Base-by-base conservation (phyloP, 2,888 invertebrate genomes). In the Trissolcus japonicus region DNA sequence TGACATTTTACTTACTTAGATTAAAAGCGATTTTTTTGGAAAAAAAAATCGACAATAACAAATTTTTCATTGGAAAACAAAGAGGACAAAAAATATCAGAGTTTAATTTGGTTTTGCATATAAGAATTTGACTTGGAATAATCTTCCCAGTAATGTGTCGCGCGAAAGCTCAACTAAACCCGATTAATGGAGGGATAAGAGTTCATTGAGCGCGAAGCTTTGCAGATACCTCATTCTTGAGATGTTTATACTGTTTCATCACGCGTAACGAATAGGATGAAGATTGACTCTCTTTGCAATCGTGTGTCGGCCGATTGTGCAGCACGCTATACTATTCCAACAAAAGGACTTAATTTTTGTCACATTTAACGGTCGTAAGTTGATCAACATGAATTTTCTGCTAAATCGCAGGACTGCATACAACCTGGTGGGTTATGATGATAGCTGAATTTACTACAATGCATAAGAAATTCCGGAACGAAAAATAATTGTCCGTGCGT, bases 231-330 rank as follows among this genome's bases (percentile, higher is more conserved):
- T 60, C 29, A 61, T 66, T 66, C 73, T 73, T 56, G 59, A 73
- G 76, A 78, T 76, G 76, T 81, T 79, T 74, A 80, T 74, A 80
- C 69, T 68, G 66, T 74, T 76, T 69, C 60, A 78, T 75, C 68
- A 80, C 81, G 83, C 83, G 84, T 85, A 84, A 85, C 85, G 76
- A 82, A 85, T 84, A 81, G 84, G 84, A 85, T 86, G 84, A 84
- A 83, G 85, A 85, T 86, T 86, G 84, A 86, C 79, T 83, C 83
- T 84, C 80, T 82, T 83, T 80, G 77, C 78, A 79, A 78, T 73
- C 75, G 78, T 79, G 80, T 80, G 80, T 78, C 76, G 78, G 72
- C 61, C 41, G 41, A 79, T 55, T 80, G 72, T 79, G 25, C 46
- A 55, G 11, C 55, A 17, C 50, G 40, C 16, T 29, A 7, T 21